Conservation (phyloP, 2,113 vertebrate species). For the Elanus axillaris region DNA sequence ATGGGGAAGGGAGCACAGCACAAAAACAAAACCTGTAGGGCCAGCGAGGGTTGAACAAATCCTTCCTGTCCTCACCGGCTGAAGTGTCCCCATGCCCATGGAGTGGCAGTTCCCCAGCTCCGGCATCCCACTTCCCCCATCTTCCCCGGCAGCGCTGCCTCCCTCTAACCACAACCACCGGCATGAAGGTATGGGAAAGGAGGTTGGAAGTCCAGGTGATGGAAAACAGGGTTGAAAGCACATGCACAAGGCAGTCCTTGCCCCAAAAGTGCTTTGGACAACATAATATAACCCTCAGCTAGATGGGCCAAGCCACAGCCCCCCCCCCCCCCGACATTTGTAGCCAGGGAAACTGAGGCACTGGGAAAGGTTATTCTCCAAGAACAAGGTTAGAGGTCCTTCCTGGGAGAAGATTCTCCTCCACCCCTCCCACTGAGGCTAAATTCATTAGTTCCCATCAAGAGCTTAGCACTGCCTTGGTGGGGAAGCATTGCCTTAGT, state of each 20-base stretch:
- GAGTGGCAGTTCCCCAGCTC: neutral
- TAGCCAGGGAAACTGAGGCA: constrained; percentile 14
- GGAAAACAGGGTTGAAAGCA: neutral
- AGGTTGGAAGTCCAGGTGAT: neutral
- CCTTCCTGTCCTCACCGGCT: neutral
- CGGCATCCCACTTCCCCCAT: accelerated
- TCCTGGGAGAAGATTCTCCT: neutral
- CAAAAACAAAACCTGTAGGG: accelerated
- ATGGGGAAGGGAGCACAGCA: neutral
- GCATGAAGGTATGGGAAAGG: neutral
- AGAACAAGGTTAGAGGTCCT: neutral
- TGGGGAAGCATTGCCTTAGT: accelerated
- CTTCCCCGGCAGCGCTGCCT: accelerated
- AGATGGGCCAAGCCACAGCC: too few species aligned
- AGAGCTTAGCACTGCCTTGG: neutral
- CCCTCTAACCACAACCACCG: accelerated
- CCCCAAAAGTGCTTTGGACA: neutral
- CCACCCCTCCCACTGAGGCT: accelerated
- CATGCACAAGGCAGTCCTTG: accelerated
- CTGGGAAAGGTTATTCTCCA: neutral
- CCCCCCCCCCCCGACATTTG: accelerated
- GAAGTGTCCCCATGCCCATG: accelerated
- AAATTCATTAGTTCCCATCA: neutral
- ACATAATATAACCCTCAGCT: accelerated
- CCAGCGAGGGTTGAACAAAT: neutral